These are phyloP conservation scores for Catharus fuscescens DNA, from an alignment of 2,113 vertebrate genomes.

Conservation along the genomic window DNA sequence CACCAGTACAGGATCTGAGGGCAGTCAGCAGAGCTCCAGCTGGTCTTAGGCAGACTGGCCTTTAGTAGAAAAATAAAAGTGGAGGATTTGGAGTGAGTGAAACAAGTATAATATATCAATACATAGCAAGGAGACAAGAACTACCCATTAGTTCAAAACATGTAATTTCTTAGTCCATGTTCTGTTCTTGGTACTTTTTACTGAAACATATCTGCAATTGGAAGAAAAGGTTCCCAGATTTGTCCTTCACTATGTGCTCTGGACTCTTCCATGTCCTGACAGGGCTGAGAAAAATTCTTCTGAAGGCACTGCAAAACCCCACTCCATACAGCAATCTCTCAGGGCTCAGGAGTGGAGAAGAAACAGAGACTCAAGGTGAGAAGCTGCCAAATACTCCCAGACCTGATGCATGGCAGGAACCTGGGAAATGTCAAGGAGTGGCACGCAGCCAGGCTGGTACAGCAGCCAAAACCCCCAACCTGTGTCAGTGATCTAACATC, in stretches of 20 bases:
- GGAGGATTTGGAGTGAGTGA: background rate
- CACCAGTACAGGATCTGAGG: background rate
- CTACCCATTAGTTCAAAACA: background rate
- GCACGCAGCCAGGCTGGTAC: background rate
- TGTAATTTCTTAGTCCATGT: background rate
- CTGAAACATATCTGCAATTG: background rate
- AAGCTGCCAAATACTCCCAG: background rate
- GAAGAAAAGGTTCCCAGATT: background rate
- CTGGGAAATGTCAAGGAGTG: background rate
- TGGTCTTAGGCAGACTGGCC: background rate
- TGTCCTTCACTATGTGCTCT: background rate
- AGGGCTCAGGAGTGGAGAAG: background rate
- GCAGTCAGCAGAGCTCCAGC: background rate
- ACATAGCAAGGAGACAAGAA: background rate
- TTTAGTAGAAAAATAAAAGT: background rate
- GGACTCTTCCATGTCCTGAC: background rate
- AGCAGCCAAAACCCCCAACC: background rate
- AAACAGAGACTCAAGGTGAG: background rate
- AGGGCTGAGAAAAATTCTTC: background rate
- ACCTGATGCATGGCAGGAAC: background rate
- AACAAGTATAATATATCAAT: background rate
- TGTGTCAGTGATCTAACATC: background rate
- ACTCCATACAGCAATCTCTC: background rate
- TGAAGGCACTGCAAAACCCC: background rate
- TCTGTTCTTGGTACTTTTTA: background rate